Conservation (phyloP, 2,797 vertebrate species). For the Acrossocheilus wenchowensis region DNA sequence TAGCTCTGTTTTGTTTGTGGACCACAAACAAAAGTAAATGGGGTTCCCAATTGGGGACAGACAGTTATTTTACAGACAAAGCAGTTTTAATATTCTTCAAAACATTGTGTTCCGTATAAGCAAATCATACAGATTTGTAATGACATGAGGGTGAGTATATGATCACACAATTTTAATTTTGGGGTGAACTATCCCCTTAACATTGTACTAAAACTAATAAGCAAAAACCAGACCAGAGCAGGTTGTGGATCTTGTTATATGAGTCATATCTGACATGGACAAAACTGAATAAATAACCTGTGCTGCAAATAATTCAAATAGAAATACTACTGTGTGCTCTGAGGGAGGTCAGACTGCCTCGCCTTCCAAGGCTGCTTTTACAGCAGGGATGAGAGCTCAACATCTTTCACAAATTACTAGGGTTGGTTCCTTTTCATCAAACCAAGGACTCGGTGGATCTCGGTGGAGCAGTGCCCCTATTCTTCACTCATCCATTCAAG, state of each 20-base stretch:
- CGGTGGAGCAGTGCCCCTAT: slow-evolving; percentile 46
- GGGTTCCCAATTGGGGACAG: background rate
- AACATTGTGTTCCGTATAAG: background rate
- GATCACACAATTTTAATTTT: background rate
- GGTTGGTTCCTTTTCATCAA: slow-evolving; percentile 26
- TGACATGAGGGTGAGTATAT: background rate
- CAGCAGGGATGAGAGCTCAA: background rate
- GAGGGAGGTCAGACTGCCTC: background rate
- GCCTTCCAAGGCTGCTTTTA: slow-evolving; percentile 8
- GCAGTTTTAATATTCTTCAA: background rate
- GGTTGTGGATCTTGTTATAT: background rate
- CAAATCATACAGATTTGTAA: background rate
- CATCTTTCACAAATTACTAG: slow-evolving; percentile 10
- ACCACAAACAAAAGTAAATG: no score
- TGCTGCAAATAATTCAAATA: background rate
- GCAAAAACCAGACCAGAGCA: background rate
- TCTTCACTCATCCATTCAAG: slow-evolving; percentile 56
- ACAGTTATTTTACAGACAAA: background rate
- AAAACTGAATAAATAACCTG: slow-evolving; percentile 17
- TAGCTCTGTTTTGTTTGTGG: background rate
- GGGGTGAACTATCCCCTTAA: background rate
- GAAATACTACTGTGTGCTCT: background rate
- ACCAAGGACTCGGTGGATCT: slow-evolving; percentile 53
- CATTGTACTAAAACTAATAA: background rate
- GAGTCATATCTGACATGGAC: background rate